Conservation (phyloP, 2,113 vertebrate genomes). For the Sturnira hondurensis region DNA sequence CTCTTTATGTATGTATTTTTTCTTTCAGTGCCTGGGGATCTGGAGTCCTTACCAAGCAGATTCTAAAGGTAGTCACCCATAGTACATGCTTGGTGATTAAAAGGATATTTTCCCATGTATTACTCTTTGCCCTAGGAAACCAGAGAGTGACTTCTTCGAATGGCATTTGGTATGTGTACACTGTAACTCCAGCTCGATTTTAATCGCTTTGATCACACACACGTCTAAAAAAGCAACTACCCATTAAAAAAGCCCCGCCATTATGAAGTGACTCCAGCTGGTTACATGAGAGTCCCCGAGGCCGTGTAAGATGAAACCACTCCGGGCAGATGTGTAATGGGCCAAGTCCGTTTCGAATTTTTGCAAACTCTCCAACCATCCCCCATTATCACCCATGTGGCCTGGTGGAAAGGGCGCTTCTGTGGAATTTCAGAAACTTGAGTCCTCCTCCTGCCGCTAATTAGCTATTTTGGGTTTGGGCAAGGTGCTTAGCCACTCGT, state of each 20-base stretch:
- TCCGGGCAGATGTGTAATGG: not conserved
- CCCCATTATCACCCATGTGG: not conserved
- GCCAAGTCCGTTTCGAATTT: not conserved
- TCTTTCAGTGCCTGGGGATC: not conserved
- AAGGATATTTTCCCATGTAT: not conserved
- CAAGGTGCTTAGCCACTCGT: not conserved
- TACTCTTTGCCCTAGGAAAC: not conserved
- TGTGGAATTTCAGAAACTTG: not conserved
- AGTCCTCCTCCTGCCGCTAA: not conserved
- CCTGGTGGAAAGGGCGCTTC: not conserved
- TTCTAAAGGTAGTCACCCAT: not conserved
- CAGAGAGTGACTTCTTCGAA: not conserved
- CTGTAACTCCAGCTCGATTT: not conserved
- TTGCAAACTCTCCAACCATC: not conserved
- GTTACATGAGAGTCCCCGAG: not conserved
- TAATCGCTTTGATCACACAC: not conserved
- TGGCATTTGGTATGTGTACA: not conserved
- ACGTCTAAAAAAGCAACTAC: not conserved
- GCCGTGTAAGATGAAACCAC: constrained; percentile 1
- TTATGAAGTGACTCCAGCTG: not conserved
- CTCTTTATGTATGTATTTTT: not conserved
- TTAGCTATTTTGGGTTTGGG: not conserved
- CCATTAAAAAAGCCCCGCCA: not conserved
- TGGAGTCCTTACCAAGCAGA: not conserved
- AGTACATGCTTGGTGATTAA: not conserved